Evolutionary conservation across 2,888 invertebrate genomes (phyloP), one percentile per base, ranked within the genome.

Genomic region (Odontocerum albicorne): DNA sequence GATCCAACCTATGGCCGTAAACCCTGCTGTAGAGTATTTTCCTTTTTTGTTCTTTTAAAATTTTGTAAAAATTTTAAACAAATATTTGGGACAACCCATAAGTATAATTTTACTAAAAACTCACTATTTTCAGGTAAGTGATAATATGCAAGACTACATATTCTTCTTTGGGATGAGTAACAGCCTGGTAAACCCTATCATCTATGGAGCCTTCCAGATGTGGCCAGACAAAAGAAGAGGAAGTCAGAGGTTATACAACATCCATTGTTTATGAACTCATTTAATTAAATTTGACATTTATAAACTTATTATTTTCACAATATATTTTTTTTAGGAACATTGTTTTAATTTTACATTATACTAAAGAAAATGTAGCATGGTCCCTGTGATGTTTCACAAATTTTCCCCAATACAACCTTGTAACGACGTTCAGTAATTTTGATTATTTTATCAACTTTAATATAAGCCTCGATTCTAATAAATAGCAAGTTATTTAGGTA

Each of bases 111-210:
- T n/a, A n/a, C n/a, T n/a, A n/a, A n/a, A n/a, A n/a, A n/a, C n/a
- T n/a, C n/a, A n/a, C n/a, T n/a, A n/a, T n/a, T 77, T 74, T 33
- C 78, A 88, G 87, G 72, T 83, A 66, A 84, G 84, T 59, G 85
- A 86, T 62, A 86, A 86, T 61, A 73, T 90, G 4, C 80, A 85
- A 50, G 83, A 81, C 3, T 87, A 83, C 32, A 90, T 91, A 61
- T 90, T 90, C 72, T 90, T 89, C 74, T 90, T 91, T 65, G 92
- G 92, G 3, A 88, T 90, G 86, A 88, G 88, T 49, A 92, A 91
- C 73, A 90, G 90, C 69, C 79, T 91, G 65, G 85, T 92, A 62
- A 92, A 92, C 70, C 92, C 92, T 1, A 77, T 92, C 45, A 92
- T 92, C 64, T 92, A 92, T 65, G 92, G 92, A 22, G 90, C 90